These are phyloP conservation scores for Threskiornis aethiopicus DNA, from an alignment of 2,797 vertebrate genomes.

Conservation along the genomic window DNA sequence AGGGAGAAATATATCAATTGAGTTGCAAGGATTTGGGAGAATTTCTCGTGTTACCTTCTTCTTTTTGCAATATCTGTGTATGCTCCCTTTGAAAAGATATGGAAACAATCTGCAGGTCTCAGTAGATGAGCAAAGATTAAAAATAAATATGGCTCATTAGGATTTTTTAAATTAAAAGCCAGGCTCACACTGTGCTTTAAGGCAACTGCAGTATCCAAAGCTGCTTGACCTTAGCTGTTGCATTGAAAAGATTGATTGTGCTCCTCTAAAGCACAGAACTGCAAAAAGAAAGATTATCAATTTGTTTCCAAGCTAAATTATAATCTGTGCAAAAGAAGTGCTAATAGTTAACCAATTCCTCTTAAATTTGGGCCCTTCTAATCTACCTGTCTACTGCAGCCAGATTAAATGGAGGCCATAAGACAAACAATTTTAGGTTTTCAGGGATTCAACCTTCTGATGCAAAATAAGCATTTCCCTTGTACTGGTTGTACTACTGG, in stretches of 20 bases:
- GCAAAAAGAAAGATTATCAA: background rate
- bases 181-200: background rate
- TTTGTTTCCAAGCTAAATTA: background rate
- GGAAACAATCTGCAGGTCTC: background rate
- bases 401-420: background rate
- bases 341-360: background rate
- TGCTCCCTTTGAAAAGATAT: background rate
- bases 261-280: background rate
- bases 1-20: background rate
- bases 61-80: background rate
- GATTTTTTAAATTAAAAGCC: background rate
- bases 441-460: background rate
- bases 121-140: background rate
- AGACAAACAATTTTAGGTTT: background rate
- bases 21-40: background rate
- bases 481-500: background rate
- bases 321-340: background rate
- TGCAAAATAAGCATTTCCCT: background rate
- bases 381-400: background rate
- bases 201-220: background rate
- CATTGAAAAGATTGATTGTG: background rate
- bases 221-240: background rate
- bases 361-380: background rate
- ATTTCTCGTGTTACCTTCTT: background rate
- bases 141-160: background rate